Evolutionary conservation across 2,113 vertebrate genomes (phyloP).

Genomic region (Picathartes gymnocephalus): DNA sequence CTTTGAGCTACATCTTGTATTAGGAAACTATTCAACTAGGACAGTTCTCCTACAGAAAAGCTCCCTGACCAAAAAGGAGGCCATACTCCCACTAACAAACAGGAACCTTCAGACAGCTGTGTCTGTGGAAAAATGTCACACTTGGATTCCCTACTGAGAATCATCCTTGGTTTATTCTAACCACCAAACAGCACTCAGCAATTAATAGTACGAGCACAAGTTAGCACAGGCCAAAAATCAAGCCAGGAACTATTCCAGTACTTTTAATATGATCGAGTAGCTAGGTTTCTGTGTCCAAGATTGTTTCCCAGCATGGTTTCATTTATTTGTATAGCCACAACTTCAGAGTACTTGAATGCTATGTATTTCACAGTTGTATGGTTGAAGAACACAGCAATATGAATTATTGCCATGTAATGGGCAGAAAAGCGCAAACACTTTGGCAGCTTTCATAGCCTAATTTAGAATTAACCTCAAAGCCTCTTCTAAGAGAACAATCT

Average conservation of each 20-base stretch:
- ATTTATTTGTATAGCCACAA: not conserved
- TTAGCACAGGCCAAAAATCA: not conserved
- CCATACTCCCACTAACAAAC: not conserved
- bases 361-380: not conserved
- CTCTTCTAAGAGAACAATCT: not conserved
- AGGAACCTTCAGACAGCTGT: not conserved
- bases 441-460: slow-evolving; percentile 13
- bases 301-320: not conserved
- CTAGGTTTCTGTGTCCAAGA: not conserved
- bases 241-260: not conserved
- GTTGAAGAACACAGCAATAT: not conserved
- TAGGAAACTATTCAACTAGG: not conserved
- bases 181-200: not conserved
- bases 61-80: not conserved
- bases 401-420: not conserved
- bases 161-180: not conserved
- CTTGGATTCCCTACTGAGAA: not conserved
- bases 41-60: not conserved
- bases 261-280: not conserved
- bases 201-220: not conserved
- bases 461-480: slow-evolving; percentile 21
- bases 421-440: not conserved
- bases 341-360: not conserved
- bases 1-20: not conserved
- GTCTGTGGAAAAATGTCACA: not conserved